These are phyloP conservation scores for Teleopsis dalmanni DNA, from an alignment of 1,140 invertebrate species.

Conservation along the genomic window DNA sequence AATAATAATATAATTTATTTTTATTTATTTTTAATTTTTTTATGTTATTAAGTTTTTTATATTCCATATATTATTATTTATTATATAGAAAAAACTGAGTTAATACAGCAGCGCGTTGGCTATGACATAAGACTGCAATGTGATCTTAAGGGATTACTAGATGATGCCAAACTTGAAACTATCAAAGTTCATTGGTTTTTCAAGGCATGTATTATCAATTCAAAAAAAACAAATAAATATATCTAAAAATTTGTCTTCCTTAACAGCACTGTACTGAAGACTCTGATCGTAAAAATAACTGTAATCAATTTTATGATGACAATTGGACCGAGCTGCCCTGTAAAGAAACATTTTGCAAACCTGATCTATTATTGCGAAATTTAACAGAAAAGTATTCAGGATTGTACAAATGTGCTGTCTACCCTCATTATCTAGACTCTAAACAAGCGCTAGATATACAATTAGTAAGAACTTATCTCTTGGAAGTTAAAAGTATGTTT, in stretches of 20 bases:
- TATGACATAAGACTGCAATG: conserved; percentile 34
- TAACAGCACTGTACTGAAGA: neutral
- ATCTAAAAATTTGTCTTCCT: neutral
- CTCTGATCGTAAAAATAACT: neutral
- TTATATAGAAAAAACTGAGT: conserved; percentile 29
- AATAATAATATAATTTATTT: no score
- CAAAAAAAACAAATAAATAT: neutral
- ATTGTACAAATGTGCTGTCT: conserved; percentile 37
- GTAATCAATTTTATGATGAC: conserved; percentile 7
- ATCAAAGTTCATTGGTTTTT: conserved; percentile 39
- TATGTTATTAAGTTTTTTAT: no score
- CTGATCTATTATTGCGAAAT: conserved; percentile 31
- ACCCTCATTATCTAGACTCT: conserved; percentile 25
- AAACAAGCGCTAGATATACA: conserved; percentile 26
- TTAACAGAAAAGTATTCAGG: conserved; percentile 37
- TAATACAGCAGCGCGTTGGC: conserved; percentile 34
- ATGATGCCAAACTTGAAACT: conserved; percentile 21
- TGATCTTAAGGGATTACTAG: conserved; percentile 28
- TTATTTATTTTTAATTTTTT: no score
- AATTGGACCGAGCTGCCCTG: conserved; percentile 36
- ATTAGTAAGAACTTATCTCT: conserved; percentile 34
- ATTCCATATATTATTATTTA: neutral
- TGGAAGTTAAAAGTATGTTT: conserved; percentile 37
- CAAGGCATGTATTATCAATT: conserved; percentile 17
- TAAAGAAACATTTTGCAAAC: conserved; percentile 28